Percentiles rank a stretch among this genome's conserved stretches.
phyloP scores from a whole-genome alignment of 2,797 vertebrate genomes.

The Cetoscarus ocellatus region DNA sequence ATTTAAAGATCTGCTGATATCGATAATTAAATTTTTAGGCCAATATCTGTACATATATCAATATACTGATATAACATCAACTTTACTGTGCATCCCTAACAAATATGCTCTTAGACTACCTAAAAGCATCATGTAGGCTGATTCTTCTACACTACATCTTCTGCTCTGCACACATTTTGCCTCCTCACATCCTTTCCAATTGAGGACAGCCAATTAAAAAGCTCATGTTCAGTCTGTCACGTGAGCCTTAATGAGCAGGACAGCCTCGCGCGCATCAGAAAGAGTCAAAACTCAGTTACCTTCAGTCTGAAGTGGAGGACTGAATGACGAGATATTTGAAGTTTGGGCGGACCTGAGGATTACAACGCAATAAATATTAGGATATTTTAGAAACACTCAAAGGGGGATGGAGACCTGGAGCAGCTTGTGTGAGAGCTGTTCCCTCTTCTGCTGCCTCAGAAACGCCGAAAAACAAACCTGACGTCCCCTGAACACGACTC shows the following conservation, averaged over 20 bases:
- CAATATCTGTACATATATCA: no score
- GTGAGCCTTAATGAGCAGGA: slow-evolving; percentile 19
- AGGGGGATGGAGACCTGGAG: slow-evolving; percentile 66
- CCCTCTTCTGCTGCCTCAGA: slow-evolving; percentile 44
- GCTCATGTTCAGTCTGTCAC: slow-evolving; percentile 21
- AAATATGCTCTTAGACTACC: no score
- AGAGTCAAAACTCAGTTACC: slow-evolving; percentile 14
- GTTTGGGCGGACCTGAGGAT: slow-evolving; percentile 23
- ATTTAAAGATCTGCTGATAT: no score
- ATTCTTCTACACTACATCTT: background rate
- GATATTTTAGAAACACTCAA: slow-evolving; percentile 1
- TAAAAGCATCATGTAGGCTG: no score
- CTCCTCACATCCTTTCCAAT: background rate
- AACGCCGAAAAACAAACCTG: slow-evolving; percentile 56
- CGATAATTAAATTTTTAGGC: no score
- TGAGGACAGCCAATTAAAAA: slow-evolving; percentile 1
- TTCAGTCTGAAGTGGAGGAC: background rate
- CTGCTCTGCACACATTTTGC: background rate
- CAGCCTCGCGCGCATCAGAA: slow-evolving; percentile 9
- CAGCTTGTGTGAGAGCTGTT: slow-evolving; percentile 43
- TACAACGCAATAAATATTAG: background rate
- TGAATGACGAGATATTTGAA: background rate
- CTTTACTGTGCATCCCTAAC: no score
- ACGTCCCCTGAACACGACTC: slow-evolving; percentile 35
- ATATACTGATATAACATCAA: no score